Conservation (phyloP, 2,888 invertebrate species). For the Oasisia sp. region DNA sequence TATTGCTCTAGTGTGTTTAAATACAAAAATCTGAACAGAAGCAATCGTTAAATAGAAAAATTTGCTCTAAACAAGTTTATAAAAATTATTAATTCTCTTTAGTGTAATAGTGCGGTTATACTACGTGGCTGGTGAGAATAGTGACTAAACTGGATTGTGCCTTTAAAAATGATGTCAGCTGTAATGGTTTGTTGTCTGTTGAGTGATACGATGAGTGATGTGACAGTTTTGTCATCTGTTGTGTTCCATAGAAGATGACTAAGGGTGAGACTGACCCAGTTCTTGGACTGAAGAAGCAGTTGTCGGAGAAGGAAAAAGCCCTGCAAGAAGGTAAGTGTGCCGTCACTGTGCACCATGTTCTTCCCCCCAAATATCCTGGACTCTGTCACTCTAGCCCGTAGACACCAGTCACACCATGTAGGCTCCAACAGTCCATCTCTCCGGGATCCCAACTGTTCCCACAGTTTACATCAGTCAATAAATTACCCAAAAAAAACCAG, state of each 20-base stretch:
- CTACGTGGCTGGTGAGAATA: too few species aligned
- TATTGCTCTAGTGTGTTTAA: background rate
- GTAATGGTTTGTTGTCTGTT: background rate
- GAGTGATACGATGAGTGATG: background rate
- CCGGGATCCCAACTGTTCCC: background rate
- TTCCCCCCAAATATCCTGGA: background rate
- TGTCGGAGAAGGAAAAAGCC: constrained; percentile 81
- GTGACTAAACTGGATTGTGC: background rate
- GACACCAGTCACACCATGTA: background rate
- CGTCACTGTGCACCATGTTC: background rate
- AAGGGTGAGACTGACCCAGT: constrained; percentile 75
- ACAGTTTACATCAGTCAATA: background rate
- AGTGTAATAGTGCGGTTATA: too few species aligned
- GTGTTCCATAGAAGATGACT: constrained; percentile 74
- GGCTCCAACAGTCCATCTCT: background rate
- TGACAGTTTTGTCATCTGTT: constrained; percentile 20
- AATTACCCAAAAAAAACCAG: background rate
- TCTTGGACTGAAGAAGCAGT: constrained; percentile 85
- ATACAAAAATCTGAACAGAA: background rate
- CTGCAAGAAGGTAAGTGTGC: background rate
- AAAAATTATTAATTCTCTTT: too few species aligned
- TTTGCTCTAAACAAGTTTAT: background rate
- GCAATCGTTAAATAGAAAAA: background rate
- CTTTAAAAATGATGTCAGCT: background rate
- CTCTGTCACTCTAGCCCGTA: background rate